Base-by-base conservation (phyloP, 2,797 vertebrate genomes). In the Peromyscus aztecus region DNA sequence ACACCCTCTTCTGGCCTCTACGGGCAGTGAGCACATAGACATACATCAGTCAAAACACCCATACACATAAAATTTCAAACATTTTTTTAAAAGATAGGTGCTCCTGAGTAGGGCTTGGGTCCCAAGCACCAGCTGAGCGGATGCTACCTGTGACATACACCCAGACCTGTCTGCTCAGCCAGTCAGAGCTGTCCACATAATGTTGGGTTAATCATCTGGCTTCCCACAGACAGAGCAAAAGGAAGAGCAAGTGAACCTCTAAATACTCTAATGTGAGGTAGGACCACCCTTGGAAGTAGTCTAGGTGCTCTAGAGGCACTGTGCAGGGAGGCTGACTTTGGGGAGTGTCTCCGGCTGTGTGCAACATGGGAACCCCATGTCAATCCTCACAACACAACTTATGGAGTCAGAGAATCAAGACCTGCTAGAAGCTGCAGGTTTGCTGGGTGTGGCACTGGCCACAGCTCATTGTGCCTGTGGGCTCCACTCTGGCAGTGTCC, bases 371-470 rank as follows among this genome's bases (percentile, higher is more conserved):
- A 17, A 57, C 67, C 40, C 29, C 37, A 43, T 37, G 61, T 40
- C 59, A 76, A 1, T 27, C 63, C 49, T 75, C 40, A 67, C 0
- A 6, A 17, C 21, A 23, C 7, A 1, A 37, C 24, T 31, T 23
- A 0, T 2, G 52, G 10, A 8, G 4, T 87, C 0, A 0, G 17
- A n/a, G 46, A 55, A 8, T 19, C 29, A 31, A 34, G 49, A 8
- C n/a, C 40, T 5, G 23, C 34, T 40, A 57, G 9, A 13, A 27
- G 40, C 6, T 19, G 1, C 59, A 76, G 57, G n/a, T 24, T 65
- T 69, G 4, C 63, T 69, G 63, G 12, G 46, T 4, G 1, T 46
- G 69, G 29, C 40, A 0, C 73, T 24, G 12, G 49, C 8, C 1
- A 3, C 4, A 24, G 65, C 34, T 37, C 34, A 55, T 29, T 87